phyloP scores from a whole-genome alignment of 2,888 invertebrate genomes.

The Yponomeuta evonymella region DNA sequence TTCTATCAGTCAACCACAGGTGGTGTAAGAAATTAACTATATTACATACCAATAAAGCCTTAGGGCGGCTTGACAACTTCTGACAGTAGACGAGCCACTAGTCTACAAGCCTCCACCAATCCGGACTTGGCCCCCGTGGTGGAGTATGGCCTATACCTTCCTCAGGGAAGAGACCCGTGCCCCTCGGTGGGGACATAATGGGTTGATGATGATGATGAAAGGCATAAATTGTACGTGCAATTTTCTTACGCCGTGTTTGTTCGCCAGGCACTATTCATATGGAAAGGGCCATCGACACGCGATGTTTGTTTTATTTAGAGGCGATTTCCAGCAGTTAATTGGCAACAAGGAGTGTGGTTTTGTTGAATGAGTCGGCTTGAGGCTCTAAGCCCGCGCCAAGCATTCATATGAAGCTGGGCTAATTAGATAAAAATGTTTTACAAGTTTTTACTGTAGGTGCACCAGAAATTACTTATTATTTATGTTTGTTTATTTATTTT shows the following conservation, averaged over 20 bases:
- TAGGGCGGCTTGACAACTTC: too few relatives aligned
- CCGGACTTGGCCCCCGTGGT: too few relatives aligned
- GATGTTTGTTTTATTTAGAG: slow-evolving; percentile 7
- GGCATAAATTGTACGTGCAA: neutral
- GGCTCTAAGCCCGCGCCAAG: neutral
- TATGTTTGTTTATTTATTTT: too few relatives aligned
- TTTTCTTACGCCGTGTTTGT: neutral
- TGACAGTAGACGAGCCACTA: too few relatives aligned
- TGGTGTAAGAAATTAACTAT: neutral
- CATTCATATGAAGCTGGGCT: neutral
- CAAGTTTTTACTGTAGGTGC: too few relatives aligned
- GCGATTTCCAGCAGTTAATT: slow-evolving; percentile 6
- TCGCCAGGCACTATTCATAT: neutral
- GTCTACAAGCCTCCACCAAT: too few relatives aligned
- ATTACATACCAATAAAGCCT: neutral
- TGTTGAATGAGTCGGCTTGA: neutral
- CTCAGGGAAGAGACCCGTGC: too few relatives aligned
- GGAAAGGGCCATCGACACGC: slow-evolving; percentile 6
- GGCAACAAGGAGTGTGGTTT: slow-evolving; percentile 5
- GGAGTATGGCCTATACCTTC: too few relatives aligned
- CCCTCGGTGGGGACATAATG: too few relatives aligned
- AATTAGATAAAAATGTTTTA: neutral
- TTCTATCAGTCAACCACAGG: too few relatives aligned
- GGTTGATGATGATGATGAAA: too few relatives aligned
- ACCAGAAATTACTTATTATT: too few relatives aligned